Evolutionary conservation across 2,888 invertebrate genomes (phyloP), one percentile per base, ranked within the genome.

Genomic region (Melolontha melolontha): DNA sequence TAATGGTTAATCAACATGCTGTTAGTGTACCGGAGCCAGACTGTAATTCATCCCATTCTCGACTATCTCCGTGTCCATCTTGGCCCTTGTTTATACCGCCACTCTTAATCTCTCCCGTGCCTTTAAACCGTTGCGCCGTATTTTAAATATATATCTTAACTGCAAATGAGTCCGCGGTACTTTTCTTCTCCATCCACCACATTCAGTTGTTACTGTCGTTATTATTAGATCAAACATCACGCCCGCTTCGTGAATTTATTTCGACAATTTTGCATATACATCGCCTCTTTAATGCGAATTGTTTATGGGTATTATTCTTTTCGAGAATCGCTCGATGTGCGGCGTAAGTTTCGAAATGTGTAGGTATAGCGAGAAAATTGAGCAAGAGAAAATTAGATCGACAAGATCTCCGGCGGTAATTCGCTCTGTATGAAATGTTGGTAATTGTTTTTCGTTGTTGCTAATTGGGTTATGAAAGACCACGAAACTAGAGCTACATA

Each of bases 1-100:
- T 72, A 71, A 72, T 71, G 72, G 71, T 70, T 72, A 72, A 72
- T 72, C 71, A 72, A 72, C 70, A 69, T 70, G 72, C 72, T 66
- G 71, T 72, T 72, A 68, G 69, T 64, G 62, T 52, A 52, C 42
- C 63, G 63, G 66, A 52, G 55, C 49, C 66, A 16, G 54, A 52
- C 54, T 57, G 66, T 69, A 69, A 66, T 57, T 66, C 66, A 69
- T 69, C 66, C 66, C 62, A 69, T 65, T 68, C 68, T 40, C 54
- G 64, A 50, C 68, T 65, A 59, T 59, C 57, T 62, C 44, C 64
- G 49, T 64, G 55, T 68, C 64, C 64, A 64, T 64, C 64, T 68
- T 65, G 55, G 57, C 65, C 65, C 68, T 65, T 68, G 65, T 68
- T 68, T 68, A 68, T 68, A 68, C 65, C 68, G 54, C 63, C 63